A percentile compares a stretch with the other conserved stretches of the same genome.
Evolutionary conservation across 2,888 invertebrate genomes (phyloP).

Genomic region (Oscheius sp.): DNA sequence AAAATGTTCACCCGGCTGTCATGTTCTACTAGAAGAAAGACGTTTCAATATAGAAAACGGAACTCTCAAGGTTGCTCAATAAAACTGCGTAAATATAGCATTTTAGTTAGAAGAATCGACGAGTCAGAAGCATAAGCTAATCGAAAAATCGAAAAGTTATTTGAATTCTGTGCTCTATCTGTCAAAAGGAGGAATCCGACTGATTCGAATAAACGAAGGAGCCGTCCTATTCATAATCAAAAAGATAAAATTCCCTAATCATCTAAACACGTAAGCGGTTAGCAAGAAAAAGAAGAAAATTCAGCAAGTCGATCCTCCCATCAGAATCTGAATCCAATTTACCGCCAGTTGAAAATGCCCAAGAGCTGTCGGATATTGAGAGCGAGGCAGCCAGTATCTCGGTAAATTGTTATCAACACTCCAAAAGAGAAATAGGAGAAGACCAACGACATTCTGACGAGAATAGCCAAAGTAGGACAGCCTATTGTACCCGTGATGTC

Average conservation of each 20-base stretch:
- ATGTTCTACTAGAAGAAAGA: slow-evolving; percentile 12
- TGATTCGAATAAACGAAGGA: too few species aligned
- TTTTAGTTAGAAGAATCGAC: not conserved
- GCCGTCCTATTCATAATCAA: not conserved
- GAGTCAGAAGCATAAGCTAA: not conserved
- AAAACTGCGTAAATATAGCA: not conserved
- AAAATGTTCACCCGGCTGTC: not conserved
- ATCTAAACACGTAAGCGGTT: not conserved
- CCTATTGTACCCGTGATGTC: not conserved
- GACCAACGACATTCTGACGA: slow-evolving; percentile 12
- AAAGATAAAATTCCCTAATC: not conserved
- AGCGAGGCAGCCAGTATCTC: not conserved
- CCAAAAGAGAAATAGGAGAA: slow-evolving; percentile 2
- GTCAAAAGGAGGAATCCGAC: not conserved
- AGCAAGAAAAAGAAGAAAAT: not conserved
- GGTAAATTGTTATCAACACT: not conserved
- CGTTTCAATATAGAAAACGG: not conserved
- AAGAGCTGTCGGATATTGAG: slow-evolving; percentile 9
- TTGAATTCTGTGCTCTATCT: not conserved
- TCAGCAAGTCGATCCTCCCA: not conserved
- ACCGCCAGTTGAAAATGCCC: not conserved
- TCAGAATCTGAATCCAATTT: not conserved
- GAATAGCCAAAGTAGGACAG: slow-evolving; percentile 17
- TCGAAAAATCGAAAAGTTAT: not conserved
- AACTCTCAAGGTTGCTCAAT: not conserved